A percentile compares a stretch with the other conserved stretches of the same genome.
These are phyloP conservation scores for Bovichtus variegatus DNA, from an alignment of 2,797 vertebrate genomes.

Conservation along the genomic window DNA sequence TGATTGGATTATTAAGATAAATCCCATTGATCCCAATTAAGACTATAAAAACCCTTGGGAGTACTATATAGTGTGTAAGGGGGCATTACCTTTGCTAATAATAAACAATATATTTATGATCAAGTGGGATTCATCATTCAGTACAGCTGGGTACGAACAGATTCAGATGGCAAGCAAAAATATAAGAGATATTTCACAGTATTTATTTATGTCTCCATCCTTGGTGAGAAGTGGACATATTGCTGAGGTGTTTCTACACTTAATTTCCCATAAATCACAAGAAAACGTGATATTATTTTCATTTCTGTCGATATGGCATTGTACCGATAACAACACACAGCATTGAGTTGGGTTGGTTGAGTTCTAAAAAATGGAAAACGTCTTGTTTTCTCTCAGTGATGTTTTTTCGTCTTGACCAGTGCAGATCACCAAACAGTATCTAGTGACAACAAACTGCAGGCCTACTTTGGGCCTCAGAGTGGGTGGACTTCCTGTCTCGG, in stretches of 20 bases:
- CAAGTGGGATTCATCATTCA: too few relatives aligned
- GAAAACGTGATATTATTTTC: not conserved
- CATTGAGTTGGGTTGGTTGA: not conserved
- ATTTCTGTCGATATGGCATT: not conserved
- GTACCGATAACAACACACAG: not conserved
- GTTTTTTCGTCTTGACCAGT: slow-evolving; percentile 50
- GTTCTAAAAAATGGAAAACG: not conserved
- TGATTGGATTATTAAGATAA: too few relatives aligned
- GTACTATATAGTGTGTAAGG: too few relatives aligned
- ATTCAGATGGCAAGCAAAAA: too few relatives aligned
- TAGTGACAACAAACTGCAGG: slow-evolving; percentile 62
- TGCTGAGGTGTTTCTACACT: not conserved
- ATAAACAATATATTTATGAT: too few relatives aligned
- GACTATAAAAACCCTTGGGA: too few relatives aligned
- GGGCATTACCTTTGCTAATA: too few relatives aligned
- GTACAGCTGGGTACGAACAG: too few relatives aligned
- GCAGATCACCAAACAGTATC: slow-evolving; percentile 53
- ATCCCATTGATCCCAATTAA: too few relatives aligned
- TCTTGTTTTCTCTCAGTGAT: slow-evolving; percentile 6
- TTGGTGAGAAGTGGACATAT: not conserved
- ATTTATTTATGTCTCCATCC: not conserved
- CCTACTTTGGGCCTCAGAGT: slow-evolving; percentile 59
- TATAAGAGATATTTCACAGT: too few relatives aligned
- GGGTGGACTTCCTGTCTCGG: slow-evolving; percentile 80
- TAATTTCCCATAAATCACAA: not conserved